A percentile compares a stretch with the other conserved stretches of the same genome.
Conservation (phyloP, 2,888 invertebrate genomes). For the Alloscopus bannaensis region DNA sequence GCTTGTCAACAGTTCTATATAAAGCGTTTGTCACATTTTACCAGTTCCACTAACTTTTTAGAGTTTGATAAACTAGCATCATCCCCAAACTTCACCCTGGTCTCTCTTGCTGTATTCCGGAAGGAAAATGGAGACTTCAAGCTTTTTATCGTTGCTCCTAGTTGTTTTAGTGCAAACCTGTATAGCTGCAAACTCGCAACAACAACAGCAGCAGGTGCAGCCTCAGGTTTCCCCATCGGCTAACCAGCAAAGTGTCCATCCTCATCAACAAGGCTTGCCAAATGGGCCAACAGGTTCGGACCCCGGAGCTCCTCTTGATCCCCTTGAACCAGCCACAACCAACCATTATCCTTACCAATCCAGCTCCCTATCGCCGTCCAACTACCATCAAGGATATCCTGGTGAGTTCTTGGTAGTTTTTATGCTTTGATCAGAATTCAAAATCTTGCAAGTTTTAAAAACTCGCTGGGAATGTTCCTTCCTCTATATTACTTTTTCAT, state of each 20-base stretch:
- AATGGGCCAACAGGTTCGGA: constrained; percentile 18
- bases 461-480: neutral
- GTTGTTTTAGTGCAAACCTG: constrained; percentile 17
- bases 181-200: constrained; percentile 4
- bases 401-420: constrained; percentile 19
- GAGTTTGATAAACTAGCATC: constrained; percentile 18
- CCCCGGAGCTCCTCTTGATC: constrained; percentile 15
- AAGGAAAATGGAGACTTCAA: constrained; percentile 42
- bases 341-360: constrained; percentile 57
- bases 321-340: constrained; percentile 15
- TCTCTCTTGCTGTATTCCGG: too few relatives aligned
- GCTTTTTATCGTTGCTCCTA: constrained; percentile 26
- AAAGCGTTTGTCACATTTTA: too few relatives aligned
- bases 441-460: constrained; percentile 1
- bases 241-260: constrained; percentile 8
- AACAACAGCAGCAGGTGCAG: constrained; percentile 18
- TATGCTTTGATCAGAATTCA: neutral
- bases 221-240: neutral
- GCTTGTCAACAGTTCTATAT: too few relatives aligned
- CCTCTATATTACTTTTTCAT: constrained; percentile 21
- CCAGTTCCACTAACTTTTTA: constrained; percentile 9
- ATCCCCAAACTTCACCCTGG: neutral
- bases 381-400: constrained; percentile 43
- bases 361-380: constrained; percentile 27
- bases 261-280: neutral